phyloP scores from a whole-genome alignment of 2,113 vertebrate genomes.

The Nyctereutes procyonoides region DNA sequence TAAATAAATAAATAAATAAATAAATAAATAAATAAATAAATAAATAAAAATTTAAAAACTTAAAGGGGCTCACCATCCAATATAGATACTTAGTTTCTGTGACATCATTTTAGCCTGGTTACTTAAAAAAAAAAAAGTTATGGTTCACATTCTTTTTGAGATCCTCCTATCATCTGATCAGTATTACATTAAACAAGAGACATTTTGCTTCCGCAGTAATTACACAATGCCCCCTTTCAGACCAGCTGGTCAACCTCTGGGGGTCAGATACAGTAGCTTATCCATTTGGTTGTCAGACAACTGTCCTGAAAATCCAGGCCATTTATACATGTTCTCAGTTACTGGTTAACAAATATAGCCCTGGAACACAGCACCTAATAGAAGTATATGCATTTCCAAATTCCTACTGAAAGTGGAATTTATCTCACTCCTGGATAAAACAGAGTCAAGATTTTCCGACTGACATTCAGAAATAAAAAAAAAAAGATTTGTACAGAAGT shows the following conservation, averaged over 20 bases:
- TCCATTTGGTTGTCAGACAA: slow-evolving; percentile 55
- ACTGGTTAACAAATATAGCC: slow-evolving; percentile 65
- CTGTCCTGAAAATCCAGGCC: slow-evolving; percentile 8
- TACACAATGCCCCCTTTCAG: slow-evolving; percentile 50
- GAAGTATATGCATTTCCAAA: slow-evolving; percentile 49
- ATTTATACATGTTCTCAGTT: slow-evolving; percentile 55
- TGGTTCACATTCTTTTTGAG: background rate
- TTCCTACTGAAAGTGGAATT: slow-evolving; percentile 48
- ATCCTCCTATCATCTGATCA: slow-evolving; percentile 37
- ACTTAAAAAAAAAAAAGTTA: background rate
- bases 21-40: too few species aligned
- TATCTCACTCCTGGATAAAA: slow-evolving; percentile 56
- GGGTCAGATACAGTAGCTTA: background rate
- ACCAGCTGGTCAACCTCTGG: slow-evolving; percentile 25
- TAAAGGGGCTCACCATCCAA: background rate
- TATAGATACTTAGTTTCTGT: background rate
- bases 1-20: too few species aligned
- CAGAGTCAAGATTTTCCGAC: slow-evolving; percentile 1
- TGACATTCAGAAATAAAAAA: background rate
- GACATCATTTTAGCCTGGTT: background rate
- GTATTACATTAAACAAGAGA: slow-evolving; percentile 46
- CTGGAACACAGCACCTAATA: slow-evolving; percentile 45
- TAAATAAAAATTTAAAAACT: background rate
- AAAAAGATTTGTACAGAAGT: background rate
- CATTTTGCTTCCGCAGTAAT: slow-evolving; percentile 1